Conservation (phyloP, 1,140 invertebrate genomes). For the Ips nitidus region DNA sequence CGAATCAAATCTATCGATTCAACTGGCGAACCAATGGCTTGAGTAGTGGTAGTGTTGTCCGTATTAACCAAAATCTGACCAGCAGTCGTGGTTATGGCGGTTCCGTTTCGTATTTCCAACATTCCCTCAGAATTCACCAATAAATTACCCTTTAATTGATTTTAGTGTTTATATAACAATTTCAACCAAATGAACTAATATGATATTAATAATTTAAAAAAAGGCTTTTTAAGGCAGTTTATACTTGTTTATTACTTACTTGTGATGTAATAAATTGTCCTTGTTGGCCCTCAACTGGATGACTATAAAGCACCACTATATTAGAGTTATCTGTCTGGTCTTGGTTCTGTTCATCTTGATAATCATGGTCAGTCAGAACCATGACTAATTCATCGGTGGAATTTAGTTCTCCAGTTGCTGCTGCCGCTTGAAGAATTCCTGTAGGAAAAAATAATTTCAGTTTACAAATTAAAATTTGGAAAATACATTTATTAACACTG, state of each 20-base stretch:
- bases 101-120: constrained; percentile 51
- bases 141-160: constrained; percentile 51
- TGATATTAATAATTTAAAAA: neutral
- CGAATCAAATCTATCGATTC: constrained; percentile 52
- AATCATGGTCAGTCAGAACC: constrained; percentile 53
- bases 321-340: constrained; percentile 58
- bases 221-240: too few relatives aligned
- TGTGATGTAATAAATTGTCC: constrained; percentile 55
- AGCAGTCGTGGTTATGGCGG: constrained; percentile 40
- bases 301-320: constrained; percentile 64
- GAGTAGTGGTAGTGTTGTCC: constrained; percentile 24
- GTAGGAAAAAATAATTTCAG: constrained; percentile 4
- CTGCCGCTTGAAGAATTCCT: constrained; percentile 36
- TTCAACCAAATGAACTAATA: neutral
- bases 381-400: constrained; percentile 52
- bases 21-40: constrained; percentile 38
- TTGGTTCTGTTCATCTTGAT: constrained; percentile 48
- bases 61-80: constrained; percentile 39
- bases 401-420: constrained; percentile 39
- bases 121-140: constrained; percentile 58
- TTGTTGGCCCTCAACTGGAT: constrained; percentile 57
- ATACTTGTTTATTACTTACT: constrained; percentile 31
- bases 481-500: neutral
- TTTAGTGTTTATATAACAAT: neutral
- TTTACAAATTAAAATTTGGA: neutral